Conservation (phyloP, 1,140 invertebrate genomes). For the Macrobrachium nipponense region DNA sequence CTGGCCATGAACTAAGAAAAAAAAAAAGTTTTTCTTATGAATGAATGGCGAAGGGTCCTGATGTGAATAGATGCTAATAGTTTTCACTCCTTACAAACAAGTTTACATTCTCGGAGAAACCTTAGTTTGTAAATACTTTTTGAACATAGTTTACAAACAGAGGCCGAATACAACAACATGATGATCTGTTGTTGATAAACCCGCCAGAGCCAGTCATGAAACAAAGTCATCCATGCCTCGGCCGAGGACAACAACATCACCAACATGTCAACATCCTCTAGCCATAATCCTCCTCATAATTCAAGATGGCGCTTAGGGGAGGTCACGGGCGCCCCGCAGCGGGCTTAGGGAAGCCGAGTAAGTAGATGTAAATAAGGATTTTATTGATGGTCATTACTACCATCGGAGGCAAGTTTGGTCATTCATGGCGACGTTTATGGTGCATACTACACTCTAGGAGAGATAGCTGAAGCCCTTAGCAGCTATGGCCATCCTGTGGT, state of each 20-base stretch:
- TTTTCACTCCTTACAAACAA: constrained; percentile 46
- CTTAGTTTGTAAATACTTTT: constrained; percentile 59
- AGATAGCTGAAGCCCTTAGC: background rate
- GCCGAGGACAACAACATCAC: constrained; percentile 12
- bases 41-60: constrained; percentile 3
- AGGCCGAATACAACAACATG: constrained; percentile 52
- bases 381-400: constrained; percentile 3
- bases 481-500: constrained; percentile 35
- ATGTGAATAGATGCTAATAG: constrained; percentile 35
- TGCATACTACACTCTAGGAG: background rate
- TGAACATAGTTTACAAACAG: constrained; percentile 57
- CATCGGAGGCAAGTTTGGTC: constrained; percentile 1
- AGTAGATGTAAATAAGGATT: constrained; percentile 24
- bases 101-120: constrained; percentile 57
- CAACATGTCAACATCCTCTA: constrained; percentile 9
- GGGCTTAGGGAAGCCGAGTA: background rate
- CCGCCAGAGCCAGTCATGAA: constrained; percentile 47
- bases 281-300: background rate
- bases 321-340: background rate
- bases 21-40: constrained; percentile 7
- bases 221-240: constrained; percentile 21
- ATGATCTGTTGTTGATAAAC: constrained; percentile 62
- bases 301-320: constrained; percentile 1
- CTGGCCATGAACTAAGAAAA: too few relatives aligned
- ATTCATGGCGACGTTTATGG: constrained; percentile 20